Base-by-base conservation (phyloP, 2,888 invertebrate genomes). In the Trichacis sp. region DNA sequence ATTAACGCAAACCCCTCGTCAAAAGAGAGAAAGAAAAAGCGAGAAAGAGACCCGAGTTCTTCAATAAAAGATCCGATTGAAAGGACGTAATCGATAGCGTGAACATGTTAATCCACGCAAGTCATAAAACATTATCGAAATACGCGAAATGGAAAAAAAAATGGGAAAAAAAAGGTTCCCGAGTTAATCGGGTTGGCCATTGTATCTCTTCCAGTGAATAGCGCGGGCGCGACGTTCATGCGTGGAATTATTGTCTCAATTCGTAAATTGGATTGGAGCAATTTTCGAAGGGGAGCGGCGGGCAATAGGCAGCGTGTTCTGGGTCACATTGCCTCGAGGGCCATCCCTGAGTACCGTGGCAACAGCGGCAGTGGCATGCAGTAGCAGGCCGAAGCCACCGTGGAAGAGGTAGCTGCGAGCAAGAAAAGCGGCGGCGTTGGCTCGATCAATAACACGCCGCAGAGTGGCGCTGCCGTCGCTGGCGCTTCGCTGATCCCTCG, bases 381-480 rank as follows among this genome's bases (percentile, higher is more conserved):
- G 17, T 12, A 19, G 19, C 58, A 14, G 47, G 55, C 19, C 42
- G 52, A 15, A 15, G 66, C 45, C 17, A 67, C 56, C 61, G 61
- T 42, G 67, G 69, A 68, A 60, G 68, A 38, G 57, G 15, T 55
- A 45, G 54, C 56, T 55, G 64, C 64, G 60, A 55, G 64, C 43
- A 64, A 64, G 64, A 51, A 8, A 56, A 64, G 48, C 64, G 42
- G 42, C 29, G 30, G n/a, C 14, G 73, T 74, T 73, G 73, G 74
- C 72, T 79, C 82, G 82, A 83, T 83, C 83, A 83, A 84, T 83
- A 82, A 83, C 78, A 78, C 78, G 77, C 81, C 81, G 82, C 79
- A 74, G 77, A 77, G 79, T 76, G 77, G 79, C 81, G 80, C 79
- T 78, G 71, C 73, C 59, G 72, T 71, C 73, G 72, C 73, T 60